phyloP scores from a whole-genome alignment of 2,797 vertebrate genomes.

The Takifugu rubripes region DNA sequence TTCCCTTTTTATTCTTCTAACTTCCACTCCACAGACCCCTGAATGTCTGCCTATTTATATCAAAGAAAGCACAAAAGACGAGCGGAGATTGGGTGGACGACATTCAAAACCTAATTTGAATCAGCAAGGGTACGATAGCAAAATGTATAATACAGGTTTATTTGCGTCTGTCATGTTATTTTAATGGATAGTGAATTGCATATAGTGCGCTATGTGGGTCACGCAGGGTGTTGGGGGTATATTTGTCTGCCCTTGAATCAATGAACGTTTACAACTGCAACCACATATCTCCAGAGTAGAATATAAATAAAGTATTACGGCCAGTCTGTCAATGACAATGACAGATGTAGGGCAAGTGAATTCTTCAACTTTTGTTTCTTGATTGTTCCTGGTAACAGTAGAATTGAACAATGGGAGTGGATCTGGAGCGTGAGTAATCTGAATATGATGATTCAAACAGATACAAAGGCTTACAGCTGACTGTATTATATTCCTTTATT shows the following conservation, averaged over 20 bases:
- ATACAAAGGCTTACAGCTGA: conserved; percentile 50
- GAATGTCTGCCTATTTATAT: conserved; percentile 68
- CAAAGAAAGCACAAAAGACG: conserved; percentile 62
- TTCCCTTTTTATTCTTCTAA: conserved; percentile 63
- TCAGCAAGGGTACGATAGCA: conserved; percentile 43
- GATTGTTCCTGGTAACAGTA: conserved; percentile 65
- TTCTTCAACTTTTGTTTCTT: conserved; percentile 77
- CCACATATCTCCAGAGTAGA: conserved; percentile 68
- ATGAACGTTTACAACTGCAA: conserved; percentile 78
- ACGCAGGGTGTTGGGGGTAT: conserved; percentile 70
- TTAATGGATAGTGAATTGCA: conserved; percentile 67
- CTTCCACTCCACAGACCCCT: conserved; percentile 66
- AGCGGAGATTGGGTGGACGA: conserved; percentile 58
- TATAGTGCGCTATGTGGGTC: conserved; percentile 78
- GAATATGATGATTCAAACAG: conserved; percentile 35
- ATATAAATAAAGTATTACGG: conserved; percentile 82
- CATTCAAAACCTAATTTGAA: conserved; percentile 64
- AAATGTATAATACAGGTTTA: conserved; percentile 52
- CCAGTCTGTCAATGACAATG: conserved; percentile 76
- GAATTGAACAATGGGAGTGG: conserved; percentile 63
- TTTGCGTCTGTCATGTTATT: conserved; percentile 70
- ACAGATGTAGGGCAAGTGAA: conserved; percentile 81
- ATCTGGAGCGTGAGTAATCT: conserved; percentile 73
- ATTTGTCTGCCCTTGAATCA: conserved; percentile 82
- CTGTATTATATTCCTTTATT: conserved; percentile 32